phyloP scores from a whole-genome alignment of 2,797 vertebrate species.

The Taenioides sp. region DNA sequence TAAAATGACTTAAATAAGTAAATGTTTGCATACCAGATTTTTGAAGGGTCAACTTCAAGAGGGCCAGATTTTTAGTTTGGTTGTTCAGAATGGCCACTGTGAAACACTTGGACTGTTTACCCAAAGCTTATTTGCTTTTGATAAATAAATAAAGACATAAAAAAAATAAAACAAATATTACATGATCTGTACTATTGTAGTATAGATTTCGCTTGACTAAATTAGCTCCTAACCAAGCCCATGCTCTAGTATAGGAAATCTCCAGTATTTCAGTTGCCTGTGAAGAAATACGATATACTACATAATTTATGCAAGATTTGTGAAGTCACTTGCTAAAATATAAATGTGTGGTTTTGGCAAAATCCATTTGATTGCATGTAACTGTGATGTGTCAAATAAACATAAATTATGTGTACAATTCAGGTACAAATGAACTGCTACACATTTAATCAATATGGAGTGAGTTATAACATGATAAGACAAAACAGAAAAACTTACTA shows the following conservation, averaged over 20 bases:
- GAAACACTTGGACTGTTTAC: neutral
- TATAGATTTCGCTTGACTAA: too few relatives aligned
- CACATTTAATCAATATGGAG: neutral
- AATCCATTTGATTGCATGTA: neutral
- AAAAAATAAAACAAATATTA: too few relatives aligned
- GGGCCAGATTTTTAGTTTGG: too few relatives aligned
- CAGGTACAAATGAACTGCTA: neutral
- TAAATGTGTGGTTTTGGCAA: neutral
- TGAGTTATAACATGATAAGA: neutral
- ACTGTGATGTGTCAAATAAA: neutral
- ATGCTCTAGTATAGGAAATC: too few relatives aligned
- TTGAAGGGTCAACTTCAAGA: too few relatives aligned
- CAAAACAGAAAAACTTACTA: too few relatives aligned
- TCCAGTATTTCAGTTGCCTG: neutral
- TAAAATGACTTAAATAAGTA: neutral
- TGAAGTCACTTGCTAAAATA: slow-evolving; percentile 1
- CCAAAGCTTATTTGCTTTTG: neutral
- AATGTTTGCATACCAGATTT: neutral
- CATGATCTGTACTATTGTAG: too few relatives aligned
- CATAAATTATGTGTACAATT: neutral
- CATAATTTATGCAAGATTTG: neutral
- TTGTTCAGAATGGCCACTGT: neutral
- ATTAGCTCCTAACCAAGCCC: too few relatives aligned
- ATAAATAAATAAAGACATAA: too few relatives aligned
- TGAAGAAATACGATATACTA: neutral